Base-by-base conservation (phyloP, 1,140 invertebrate species). In the Acromyrmex echinatior region DNA sequence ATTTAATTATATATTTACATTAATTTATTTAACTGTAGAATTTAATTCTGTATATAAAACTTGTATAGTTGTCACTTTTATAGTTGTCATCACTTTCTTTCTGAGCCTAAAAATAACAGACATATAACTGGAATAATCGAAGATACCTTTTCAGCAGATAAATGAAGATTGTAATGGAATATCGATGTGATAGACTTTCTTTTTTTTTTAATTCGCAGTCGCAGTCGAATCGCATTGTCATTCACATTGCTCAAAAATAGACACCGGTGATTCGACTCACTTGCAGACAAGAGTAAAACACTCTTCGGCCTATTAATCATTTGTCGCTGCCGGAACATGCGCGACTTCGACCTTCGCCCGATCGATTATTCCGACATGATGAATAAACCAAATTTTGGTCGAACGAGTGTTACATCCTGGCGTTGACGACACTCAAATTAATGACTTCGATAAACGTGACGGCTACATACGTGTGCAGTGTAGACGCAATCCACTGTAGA, bases 361-460 rank as follows among this genome's bases (percentile, higher is more conserved):
- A 84, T 84, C 80, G 80, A 84, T 84, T 74, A 74, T 74, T 51
- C 56, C 80, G 39, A 74, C 70, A 62, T 63, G 80, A 76, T 84
- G 70, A 84, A 84, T 84, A 84, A 74, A 84, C 70, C 80, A 51
- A 84, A 84, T 84, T 84, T 84, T 63, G 56, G 53, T 49, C 80
- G 18, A 82, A 84, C 80, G 80, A 82, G 68, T 60, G 68, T 28
- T 60, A 82, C 53, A 60, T 82, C 56, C 68, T 77, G 87, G 63
- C 31, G 56, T 39, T 58, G 12, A 45, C 58, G 86, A 81, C 39
- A 66, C 18, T 65, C 25, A 9, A 80, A 73, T 86, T 88, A 89
- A 84, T 84, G 80, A 86, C 53, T 39, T 31, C 35, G 76, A 86
- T 76, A 49, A 88, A 89, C 73, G 73, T 35, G 45, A 82, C 60